Conservation (phyloP, 2,888 invertebrate genomes). For the Tyria jacobaeae region DNA sequence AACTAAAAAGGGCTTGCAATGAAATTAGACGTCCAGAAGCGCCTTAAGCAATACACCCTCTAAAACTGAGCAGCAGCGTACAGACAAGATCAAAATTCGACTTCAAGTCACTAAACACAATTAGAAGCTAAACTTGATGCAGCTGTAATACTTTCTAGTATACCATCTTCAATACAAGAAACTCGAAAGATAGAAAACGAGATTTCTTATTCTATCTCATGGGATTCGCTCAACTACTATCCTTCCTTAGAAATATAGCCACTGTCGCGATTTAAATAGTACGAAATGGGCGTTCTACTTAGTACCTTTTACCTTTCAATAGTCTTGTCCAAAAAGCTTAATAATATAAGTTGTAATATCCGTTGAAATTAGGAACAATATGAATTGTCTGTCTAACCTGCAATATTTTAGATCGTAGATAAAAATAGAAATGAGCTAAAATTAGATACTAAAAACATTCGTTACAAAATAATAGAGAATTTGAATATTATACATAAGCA, state of each 20-base stretch:
- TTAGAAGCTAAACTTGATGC: no score
- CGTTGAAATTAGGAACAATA: not conserved
- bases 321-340: not conserved
- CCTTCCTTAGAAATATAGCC: not conserved
- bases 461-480: not conserved
- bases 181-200: not conserved
- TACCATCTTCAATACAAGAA: not conserved
- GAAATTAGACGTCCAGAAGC: not conserved
- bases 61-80: not conserved
- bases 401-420: not conserved
- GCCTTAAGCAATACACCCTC: not conserved
- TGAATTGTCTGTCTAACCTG: not conserved
- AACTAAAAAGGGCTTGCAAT: no score
- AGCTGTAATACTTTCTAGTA: not conserved
- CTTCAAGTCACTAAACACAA: no score
- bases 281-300: not conserved
- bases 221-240: not conserved
- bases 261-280: not conserved
- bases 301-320: not conserved
- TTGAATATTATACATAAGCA: constrained; percentile 12
- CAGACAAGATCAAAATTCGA: not conserved
- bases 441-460: not conserved
- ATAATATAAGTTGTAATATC: no score
- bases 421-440: not conserved
- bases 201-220: not conserved